Evolutionary conservation across 2,797 vertebrate species (phyloP), one percentile per base, ranked within the genome.

Genomic region (Ambastaia sidthimunki): DNA sequence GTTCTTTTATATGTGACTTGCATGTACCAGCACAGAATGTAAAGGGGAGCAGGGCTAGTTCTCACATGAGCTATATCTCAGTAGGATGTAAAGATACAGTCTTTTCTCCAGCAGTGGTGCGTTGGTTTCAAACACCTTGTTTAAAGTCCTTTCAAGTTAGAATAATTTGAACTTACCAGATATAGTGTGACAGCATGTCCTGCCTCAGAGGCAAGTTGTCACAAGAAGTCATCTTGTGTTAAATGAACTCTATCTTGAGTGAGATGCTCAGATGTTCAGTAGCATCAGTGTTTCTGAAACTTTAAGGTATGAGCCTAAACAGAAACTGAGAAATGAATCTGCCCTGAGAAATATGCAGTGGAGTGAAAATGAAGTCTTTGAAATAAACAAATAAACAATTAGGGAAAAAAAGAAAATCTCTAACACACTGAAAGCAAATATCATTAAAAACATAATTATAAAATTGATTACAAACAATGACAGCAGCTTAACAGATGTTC

Each of bases 401-500:
- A 28, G 15, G 44, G 57, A 69, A n/a, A 62, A 18, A 13, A 70
- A 25, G 15, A 50, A 37, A 62, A 47, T 60, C 5, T 44, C 7
- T 15, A 44, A 70, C 0, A 12, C 65, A 77, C 21, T 60, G 23
- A 34, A 19, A 0, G 2, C 23, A 77, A 70, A 71, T 63, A 55
- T 37, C 76, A 78, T 71, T 70, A 62, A 41, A 78, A 71, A 52
- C 21, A 13, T 50, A 71, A 70, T 54, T 50, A 44, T n/a, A 52
- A 71, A 71, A 71, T 44, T 71, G 57, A 69, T 77, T 78, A 28
- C 67, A 77, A 69, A 69, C 75, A 78, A 71, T 71, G 66, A 78
- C 67, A 60, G 28, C 55, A 71, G 67, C 13, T 54, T 70, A 71
- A 71, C 44, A 25, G 55, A 71, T 78, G 70, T 71, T 41, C 31